These are phyloP conservation scores for Fragum fragum DNA, from an alignment of 2,888 invertebrate species.

Conservation along the genomic window DNA sequence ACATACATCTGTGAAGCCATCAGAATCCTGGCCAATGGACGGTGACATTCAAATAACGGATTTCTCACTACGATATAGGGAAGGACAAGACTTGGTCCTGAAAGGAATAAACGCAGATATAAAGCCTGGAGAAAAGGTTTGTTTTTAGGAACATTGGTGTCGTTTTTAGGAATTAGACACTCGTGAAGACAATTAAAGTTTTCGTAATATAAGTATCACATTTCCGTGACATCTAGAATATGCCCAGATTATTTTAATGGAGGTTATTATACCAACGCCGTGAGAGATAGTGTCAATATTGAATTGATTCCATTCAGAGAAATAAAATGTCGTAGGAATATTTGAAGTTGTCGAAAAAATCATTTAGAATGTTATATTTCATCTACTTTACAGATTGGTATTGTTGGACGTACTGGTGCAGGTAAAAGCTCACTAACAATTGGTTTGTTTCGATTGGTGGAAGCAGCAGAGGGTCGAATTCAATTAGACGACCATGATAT, in stretches of 20 bases:
- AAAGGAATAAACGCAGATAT: conserved; percentile 46
- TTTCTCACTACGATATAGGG: conserved; percentile 51
- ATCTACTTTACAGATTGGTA: conserved; percentile 72
- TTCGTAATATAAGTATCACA: no score
- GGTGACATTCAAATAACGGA: conserved; percentile 35
- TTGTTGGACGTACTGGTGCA: conserved; percentile 85
- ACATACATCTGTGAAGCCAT: conserved; percentile 34
- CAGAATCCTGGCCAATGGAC: conserved; percentile 37
- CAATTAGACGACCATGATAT: conserved; percentile 88
- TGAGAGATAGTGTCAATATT: no score
- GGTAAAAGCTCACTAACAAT: conserved; percentile 89
- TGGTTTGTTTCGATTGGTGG: conserved; percentile 89
- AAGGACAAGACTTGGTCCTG: conserved; percentile 45
- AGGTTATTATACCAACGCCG: no score
- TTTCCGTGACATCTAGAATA: no score
- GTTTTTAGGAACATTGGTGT: no score
- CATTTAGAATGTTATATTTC: no score
- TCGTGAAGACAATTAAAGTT: no score
- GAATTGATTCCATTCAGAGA: no score
- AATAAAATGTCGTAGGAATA: no score
- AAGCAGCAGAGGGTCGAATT: conserved; percentile 88
- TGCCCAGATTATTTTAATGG: no score
- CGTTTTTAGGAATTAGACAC: no score
- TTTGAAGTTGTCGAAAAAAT: no score
- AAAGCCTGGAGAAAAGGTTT: conserved; percentile 56